phyloP scores from a whole-genome alignment of 2,888 invertebrate genomes.

The Standfussiana lucernea region DNA sequence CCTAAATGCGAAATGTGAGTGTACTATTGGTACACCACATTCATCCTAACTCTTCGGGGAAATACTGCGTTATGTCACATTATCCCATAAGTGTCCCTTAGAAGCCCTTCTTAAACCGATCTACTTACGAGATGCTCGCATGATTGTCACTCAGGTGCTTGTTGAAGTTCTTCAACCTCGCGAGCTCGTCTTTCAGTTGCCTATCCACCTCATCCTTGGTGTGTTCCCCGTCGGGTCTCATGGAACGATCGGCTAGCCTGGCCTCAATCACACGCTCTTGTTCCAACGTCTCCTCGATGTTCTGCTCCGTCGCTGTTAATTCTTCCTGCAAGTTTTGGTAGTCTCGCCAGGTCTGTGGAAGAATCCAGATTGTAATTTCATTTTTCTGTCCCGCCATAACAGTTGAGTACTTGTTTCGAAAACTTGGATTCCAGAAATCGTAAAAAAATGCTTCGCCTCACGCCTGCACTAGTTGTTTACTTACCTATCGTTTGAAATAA shows the following conservation, averaged over 20 bases:
- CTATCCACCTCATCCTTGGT: slow-evolving; percentile 92
- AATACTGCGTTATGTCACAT: neutral
- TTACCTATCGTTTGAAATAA: neutral
- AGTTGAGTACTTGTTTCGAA: neutral
- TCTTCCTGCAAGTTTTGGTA: slow-evolving; percentile 93
- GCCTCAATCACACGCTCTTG: slow-evolving; percentile 93
- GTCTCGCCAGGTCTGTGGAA: slow-evolving; percentile 91
- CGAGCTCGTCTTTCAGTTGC: slow-evolving; percentile 92
- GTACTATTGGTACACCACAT: neutral
- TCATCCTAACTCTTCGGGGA: neutral
- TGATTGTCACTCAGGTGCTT: slow-evolving; percentile 91
- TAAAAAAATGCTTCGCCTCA: neutral
- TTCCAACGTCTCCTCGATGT: slow-evolving; percentile 92
- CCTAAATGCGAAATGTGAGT: neutral
- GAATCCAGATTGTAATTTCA: neutral
- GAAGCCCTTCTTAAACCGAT: neutral
- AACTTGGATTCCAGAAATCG: neutral
- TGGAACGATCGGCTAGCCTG: slow-evolving; percentile 93
- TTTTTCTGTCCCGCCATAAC: neutral
- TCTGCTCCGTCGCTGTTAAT: slow-evolving; percentile 92
- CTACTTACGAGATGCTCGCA: slow-evolving; percentile 90
- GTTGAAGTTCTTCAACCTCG: slow-evolving; percentile 90
- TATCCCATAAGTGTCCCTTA: neutral
- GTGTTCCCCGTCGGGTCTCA: slow-evolving; percentile 92
- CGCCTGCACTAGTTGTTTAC: slow-evolving; percentile 1